A percentile compares a stretch with the other conserved stretches of the same genome.
phyloP scores from a whole-genome alignment of 2,113 vertebrate genomes.

The Caranx ignobilis region DNA sequence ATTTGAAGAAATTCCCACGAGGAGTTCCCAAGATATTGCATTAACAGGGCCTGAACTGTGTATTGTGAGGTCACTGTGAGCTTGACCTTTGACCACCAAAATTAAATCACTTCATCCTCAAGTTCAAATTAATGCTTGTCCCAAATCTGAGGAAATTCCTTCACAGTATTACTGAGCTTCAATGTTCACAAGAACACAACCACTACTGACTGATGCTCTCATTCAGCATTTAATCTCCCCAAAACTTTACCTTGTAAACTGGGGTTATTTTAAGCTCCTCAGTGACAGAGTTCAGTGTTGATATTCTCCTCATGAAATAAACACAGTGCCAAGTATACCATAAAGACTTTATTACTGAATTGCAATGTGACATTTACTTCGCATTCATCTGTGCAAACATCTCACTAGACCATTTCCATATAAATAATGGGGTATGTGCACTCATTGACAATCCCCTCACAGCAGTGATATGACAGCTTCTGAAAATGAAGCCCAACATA shows the following conservation, averaged over 20 bases:
- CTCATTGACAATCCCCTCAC: conserved; percentile 46
- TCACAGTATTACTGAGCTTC: too few species aligned
- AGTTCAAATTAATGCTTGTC: too few species aligned
- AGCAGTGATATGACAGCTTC: conserved; percentile 74
- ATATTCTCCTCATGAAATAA: conserved; percentile 1
- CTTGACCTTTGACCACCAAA: too few species aligned
- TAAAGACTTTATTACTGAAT: conserved; percentile 71
- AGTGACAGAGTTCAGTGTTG: not conserved
- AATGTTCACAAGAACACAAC: not conserved
- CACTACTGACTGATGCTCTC: not conserved
- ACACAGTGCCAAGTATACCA: conserved; percentile 24
- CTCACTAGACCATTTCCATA: conserved; percentile 56
- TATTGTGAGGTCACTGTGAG: too few species aligned
- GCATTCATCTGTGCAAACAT: conserved; percentile 72
- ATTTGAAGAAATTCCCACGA: too few species aligned
- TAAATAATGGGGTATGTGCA: conserved; percentile 66
- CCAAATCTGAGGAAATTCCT: too few species aligned
- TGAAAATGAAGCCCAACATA: conserved; percentile 73
- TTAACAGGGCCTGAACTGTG: too few species aligned
- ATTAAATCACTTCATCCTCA: too few species aligned
- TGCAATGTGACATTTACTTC: conserved; percentile 55
- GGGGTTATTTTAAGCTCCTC: not conserved
- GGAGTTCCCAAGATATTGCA: too few species aligned
- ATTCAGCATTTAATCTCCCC: too few species aligned
- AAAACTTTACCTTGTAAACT: not conserved